These are phyloP conservation scores for Cyrtonyx montezumae DNA, from an alignment of 2,113 vertebrate species.

Conservation along the genomic window DNA sequence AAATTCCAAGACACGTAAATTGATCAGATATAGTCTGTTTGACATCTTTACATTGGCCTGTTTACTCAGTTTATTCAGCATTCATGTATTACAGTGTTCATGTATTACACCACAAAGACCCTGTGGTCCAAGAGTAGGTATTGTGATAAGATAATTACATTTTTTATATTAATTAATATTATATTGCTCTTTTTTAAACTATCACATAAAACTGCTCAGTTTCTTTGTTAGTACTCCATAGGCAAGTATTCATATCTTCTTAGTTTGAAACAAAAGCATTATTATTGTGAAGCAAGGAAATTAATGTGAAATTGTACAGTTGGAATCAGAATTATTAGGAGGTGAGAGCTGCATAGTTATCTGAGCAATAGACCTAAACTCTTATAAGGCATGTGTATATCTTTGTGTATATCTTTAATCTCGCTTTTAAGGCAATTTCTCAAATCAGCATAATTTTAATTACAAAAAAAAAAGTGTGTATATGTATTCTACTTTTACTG, in stretches of 20 bases:
- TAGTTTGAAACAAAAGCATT: not conserved
- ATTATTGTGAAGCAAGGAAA: not conserved
- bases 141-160: not conserved
- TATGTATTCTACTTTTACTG: not conserved
- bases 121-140: not conserved
- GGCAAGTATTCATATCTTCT: not conserved
- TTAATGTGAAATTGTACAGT: not conserved
- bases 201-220: not conserved
- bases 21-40: not conserved
- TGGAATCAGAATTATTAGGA: not conserved
- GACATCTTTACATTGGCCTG: not conserved
- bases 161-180: not conserved
- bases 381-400: not conserved
- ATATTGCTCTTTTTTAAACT: not conserved
- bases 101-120: not conserved
- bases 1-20: not conserved
- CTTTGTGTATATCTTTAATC: no score
- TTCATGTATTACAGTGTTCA: not conserved
- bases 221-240: not conserved
- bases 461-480: not conserved
- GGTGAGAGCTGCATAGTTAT: not conserved
- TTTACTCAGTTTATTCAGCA: not conserved
- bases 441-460: not conserved
- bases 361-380: not conserved
- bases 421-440: not conserved